phyloP scores from a whole-genome alignment of 2,113 vertebrate species.

The Prolemur simus region DNA sequence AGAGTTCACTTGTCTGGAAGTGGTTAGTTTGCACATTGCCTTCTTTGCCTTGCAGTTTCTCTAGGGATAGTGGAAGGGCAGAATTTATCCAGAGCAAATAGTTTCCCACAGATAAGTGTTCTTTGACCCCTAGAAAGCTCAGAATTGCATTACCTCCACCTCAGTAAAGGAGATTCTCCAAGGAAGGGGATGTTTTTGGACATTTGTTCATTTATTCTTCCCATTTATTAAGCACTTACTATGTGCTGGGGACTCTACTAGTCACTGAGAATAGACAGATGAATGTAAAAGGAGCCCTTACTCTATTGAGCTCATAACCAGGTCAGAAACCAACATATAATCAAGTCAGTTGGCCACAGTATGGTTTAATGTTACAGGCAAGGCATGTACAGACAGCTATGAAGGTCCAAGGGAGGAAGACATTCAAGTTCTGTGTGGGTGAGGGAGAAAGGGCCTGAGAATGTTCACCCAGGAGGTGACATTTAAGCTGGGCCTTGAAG shows the following conservation, averaged over 20 bases:
- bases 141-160: background rate
- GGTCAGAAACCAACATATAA: background rate
- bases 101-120: conserved; percentile 37
- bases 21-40: conserved; percentile 34
- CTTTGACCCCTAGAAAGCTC: background rate
- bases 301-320: background rate
- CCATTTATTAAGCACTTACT: background rate
- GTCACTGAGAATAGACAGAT: background rate
- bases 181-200: background rate
- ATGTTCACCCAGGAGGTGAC: background rate
- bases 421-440: background rate
- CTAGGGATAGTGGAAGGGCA: background rate
- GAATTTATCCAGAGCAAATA: background rate
- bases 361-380: background rate
- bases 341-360: background rate
- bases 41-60: conserved; percentile 23
- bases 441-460: background rate
- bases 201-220: background rate
- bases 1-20: conserved; percentile 41
- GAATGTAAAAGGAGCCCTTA: background rate
- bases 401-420: background rate
- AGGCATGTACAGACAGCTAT: background rate
- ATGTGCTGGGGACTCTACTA: background rate
- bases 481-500: background rate
- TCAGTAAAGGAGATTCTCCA: conserved; percentile 19